Base-by-base conservation (phyloP, 2,113 vertebrate genomes). In the Tupaia tana region DNA sequence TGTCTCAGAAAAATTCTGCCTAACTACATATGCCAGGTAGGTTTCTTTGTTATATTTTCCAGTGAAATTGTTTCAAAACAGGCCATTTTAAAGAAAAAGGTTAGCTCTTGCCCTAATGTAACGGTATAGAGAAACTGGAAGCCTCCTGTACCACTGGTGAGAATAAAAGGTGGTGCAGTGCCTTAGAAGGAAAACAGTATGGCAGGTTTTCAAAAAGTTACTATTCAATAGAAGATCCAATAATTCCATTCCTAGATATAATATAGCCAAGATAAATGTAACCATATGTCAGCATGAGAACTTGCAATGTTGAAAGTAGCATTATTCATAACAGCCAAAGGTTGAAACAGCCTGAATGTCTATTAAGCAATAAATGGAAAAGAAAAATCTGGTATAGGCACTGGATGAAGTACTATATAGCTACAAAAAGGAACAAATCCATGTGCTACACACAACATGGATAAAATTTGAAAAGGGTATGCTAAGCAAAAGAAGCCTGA, bases 101-200 rank as follows among this genome's bases (percentile, higher is more conserved):
- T 91, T 6, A 91, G 24, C 9, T 94, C 34, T 89, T 69, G 9
- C 70, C 70, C 25, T 81, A 58, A 94, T 75, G 34, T 81, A 90
- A 61, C 31, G 18, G 90, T 31, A 18, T 52, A 64, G 64, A 87
- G 63, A 86, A 92, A 90, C 9, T 52, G 31, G 75, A 95, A 54
- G 2, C 18, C 86, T 81, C 29, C 27, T 27, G 19, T 11, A 74
- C 4, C 43, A 18, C 18, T 31, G 63, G 19, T 7, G 54, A 27
- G 54, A 91, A 84, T 12, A 90, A 27, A 93, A 83, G 87, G 89
- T 9, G 25, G 27, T 56, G 5, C 59, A 84, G 31, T 66, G 14
- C 54, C 93, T 24, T 79, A 66, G 52, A 88, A 78, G 34, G 22
- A 77, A 94, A 89, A 91, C 3, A 61, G 25, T 86, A 63, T 29